These are phyloP conservation scores for Oncorhynchus gorbuscha DNA, from an alignment of 2,113 vertebrate genomes.

Conservation along the genomic window DNA sequence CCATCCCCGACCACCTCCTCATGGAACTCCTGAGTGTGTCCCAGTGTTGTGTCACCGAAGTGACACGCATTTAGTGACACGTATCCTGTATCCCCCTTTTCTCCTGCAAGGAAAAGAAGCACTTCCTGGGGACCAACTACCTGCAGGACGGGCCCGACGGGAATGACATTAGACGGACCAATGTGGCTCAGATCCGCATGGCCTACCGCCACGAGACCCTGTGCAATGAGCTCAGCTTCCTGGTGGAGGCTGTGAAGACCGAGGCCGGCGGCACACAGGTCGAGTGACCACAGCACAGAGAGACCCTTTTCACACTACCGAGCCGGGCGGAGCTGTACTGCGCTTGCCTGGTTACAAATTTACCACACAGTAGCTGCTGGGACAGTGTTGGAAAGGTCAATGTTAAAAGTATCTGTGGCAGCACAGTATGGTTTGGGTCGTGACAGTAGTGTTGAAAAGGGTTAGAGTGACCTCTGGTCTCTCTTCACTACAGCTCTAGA, in stretches of 20 bases:
- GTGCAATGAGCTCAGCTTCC: constrained; percentile 93
- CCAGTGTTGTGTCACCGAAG: not conserved
- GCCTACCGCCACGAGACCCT: constrained; percentile 91
- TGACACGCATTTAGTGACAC: not conserved
- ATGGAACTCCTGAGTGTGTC: not conserved
- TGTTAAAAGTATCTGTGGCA: too few relatives aligned
- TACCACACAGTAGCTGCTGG: too few relatives aligned
- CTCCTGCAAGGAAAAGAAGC: constrained; percentile 86
- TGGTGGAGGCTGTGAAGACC: constrained; percentile 87
- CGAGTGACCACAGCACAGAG: constrained; percentile 31
- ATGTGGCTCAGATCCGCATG: constrained; percentile 96
- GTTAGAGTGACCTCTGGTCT: too few relatives aligned
- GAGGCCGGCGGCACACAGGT: constrained; percentile 59
- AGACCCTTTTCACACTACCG: too few relatives aligned
- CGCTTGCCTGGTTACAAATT: too few relatives aligned
- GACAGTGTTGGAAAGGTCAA: too few relatives aligned
- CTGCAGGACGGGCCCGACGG: constrained; percentile 89
- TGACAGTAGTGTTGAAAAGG: too few relatives aligned
- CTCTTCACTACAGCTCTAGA: too few relatives aligned
- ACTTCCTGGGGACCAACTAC: constrained; percentile 90
- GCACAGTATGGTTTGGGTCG: too few relatives aligned
- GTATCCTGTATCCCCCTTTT: constrained; percentile 8
- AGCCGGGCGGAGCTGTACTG: too few relatives aligned
- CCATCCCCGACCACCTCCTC: not conserved
- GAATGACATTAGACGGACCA: constrained; percentile 92